Evolutionary conservation across 2,113 vertebrate genomes (phyloP).

Genomic region (Hypocryptadius cinnamomeus): DNA sequence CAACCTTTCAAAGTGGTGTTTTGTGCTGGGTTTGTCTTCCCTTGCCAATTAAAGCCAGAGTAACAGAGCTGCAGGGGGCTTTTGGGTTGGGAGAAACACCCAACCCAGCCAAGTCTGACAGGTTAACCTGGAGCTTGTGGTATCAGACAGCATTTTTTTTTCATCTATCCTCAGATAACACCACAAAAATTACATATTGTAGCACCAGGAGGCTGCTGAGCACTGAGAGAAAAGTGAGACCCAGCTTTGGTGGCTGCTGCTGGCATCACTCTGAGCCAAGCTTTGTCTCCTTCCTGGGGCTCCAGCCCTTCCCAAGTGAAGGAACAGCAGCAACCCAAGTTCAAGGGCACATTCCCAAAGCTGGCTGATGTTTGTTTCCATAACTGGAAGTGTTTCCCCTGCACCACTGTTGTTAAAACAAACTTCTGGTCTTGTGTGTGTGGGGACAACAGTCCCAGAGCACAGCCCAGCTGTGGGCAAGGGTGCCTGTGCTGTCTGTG

Average conservation of each 20-base stretch:
- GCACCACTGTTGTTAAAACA: not conserved
- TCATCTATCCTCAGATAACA: not conserved
- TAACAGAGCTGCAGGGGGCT: not conserved
- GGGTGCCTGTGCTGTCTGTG: not conserved
- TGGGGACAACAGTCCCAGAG: not conserved
- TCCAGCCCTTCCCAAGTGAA: rapidly evolving
- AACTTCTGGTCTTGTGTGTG: not conserved
- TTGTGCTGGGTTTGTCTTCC: not conserved
- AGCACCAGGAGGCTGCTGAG: not conserved
- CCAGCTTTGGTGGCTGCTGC: not conserved
- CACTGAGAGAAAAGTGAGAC: not conserved
- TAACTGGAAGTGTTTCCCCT: not conserved
- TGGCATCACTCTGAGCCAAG: too few species aligned
- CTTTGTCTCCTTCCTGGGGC: not conserved
- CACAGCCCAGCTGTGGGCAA: not conserved
- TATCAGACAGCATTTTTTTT: not conserved
- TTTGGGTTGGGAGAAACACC: not conserved
- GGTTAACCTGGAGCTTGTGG: not conserved
- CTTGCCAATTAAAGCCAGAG: not conserved
- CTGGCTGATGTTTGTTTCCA: not conserved
- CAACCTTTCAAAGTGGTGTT: not conserved
- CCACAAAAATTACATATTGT: not conserved
- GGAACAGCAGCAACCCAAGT: not conserved
- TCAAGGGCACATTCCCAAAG: not conserved
- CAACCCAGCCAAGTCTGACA: not conserved